Percentiles rank a stretch among this genome's conserved stretches.
These are phyloP conservation scores for Serilophus lunatus DNA, from an alignment of 2,113 vertebrate species.

Conservation along the genomic window DNA sequence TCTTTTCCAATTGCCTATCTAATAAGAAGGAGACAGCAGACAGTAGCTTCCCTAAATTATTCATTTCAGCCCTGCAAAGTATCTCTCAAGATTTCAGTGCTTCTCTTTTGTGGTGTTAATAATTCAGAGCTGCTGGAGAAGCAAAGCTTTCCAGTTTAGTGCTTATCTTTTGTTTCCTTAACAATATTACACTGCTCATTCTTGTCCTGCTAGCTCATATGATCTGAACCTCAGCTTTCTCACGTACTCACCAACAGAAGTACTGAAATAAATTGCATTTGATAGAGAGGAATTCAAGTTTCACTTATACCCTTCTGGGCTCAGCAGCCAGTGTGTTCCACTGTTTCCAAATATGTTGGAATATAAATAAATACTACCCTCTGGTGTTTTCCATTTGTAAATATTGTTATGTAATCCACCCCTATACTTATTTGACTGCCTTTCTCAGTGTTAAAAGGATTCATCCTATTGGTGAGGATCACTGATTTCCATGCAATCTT, in stretches of 20 bases:
- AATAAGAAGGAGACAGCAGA: constrained; percentile 8
- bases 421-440: neutral
- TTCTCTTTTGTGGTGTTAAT: constrained; percentile 36
- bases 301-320: neutral
- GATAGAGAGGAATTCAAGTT: neutral
- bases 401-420: neutral
- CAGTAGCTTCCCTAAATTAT: constrained; percentile 46
- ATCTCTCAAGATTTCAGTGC: constrained; percentile 12
- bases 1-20: neutral
- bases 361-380: constrained; percentile 73
- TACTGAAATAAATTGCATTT: neutral
- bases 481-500: neutral
- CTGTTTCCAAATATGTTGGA: neutral
- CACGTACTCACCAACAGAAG: neutral
- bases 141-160: neutral
- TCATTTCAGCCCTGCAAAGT: constrained; percentile 14
- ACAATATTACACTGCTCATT: neutral
- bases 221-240: neutral
- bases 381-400: constrained; percentile 64
- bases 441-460: neutral
- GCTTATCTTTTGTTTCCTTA: neutral
- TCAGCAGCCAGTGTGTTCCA: neutral
- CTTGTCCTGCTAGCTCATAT: neutral
- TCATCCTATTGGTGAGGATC: neutral
- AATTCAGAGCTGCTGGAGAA: constrained; percentile 36